These are phyloP conservation scores for Polypterus bichir DNA, from an alignment of 2,113 vertebrate species.

Conservation along the genomic window DNA sequence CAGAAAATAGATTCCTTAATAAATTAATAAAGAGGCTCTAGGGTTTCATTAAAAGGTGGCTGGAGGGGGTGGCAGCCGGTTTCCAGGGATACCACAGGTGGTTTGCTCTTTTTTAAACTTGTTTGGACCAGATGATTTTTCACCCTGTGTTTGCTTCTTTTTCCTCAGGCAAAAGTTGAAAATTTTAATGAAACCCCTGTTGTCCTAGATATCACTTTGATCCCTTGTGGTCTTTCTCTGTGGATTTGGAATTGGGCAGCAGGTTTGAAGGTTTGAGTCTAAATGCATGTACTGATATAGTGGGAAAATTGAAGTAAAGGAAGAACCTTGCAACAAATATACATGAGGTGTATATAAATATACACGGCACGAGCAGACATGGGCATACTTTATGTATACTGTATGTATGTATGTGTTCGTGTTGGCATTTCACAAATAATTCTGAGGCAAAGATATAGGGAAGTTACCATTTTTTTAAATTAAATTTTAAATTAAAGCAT, in stretches of 20 bases:
- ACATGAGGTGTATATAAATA: no score
- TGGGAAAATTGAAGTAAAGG: conserved; percentile 24
- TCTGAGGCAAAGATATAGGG: no score
- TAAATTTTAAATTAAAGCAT: no score
- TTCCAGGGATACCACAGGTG: conserved; percentile 86
- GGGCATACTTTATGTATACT: no score
- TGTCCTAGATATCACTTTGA: conserved; percentile 72
- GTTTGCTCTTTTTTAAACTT: conserved; percentile 71
- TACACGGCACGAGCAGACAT: no score
- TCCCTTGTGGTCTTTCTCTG: conserved; percentile 60
- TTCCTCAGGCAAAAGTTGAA: conserved; percentile 64
- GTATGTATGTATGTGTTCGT: no score
- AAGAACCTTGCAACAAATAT: conserved; percentile 30
- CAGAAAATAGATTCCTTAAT: conserved; percentile 80
- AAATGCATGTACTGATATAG: conserved; percentile 32
- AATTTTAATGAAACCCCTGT: conserved; percentile 85
- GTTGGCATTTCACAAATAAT: no score
- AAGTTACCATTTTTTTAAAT: no score
- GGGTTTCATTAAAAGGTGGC: conserved; percentile 94
- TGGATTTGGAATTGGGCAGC: conserved; percentile 23
- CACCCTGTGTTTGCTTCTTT: conserved; percentile 58
- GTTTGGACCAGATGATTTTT: conserved; percentile 73
- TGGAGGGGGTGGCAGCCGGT: conserved; percentile 76
- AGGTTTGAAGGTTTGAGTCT: conserved; percentile 54
- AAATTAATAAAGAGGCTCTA: conserved; percentile 82